These are phyloP conservation scores for Mohoua ochrocephala DNA, from an alignment of 2,113 vertebrate genomes.

Conservation along the genomic window DNA sequence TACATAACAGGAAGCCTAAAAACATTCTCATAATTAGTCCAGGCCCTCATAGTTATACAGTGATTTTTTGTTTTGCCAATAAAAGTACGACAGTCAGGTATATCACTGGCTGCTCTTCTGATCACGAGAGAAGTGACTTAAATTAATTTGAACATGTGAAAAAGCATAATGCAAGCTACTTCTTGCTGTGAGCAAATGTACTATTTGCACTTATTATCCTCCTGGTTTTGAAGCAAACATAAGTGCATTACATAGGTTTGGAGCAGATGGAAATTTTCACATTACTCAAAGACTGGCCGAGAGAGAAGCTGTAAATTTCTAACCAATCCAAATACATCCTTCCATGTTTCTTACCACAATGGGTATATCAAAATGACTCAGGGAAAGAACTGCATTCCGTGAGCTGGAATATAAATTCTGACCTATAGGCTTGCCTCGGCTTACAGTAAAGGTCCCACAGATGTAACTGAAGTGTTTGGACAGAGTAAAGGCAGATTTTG, in stretches of 20 bases:
- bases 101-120: neutral
- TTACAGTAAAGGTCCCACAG: neutral
- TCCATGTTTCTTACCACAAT: neutral
- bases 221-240: neutral
- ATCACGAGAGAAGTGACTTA: neutral
- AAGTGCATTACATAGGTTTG: neutral
- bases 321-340: neutral
- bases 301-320: neutral
- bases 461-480: neutral
- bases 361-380: neutral
- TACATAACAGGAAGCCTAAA: neutral
- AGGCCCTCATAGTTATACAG: neutral
- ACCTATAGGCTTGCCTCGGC: neutral
- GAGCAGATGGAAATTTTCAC: neutral
- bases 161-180: neutral
- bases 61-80: neutral
- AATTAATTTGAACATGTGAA: neutral
- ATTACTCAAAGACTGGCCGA: neutral
- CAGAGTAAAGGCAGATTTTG: neutral
- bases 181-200: neutral
- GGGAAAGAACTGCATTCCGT: neutral
- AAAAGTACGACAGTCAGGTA: neutral
- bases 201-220: neutral
- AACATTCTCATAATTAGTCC: neutral
- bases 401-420: neutral